Evolutionary conservation across 2,113 vertebrate genomes (phyloP), one percentile per base, ranked within the genome.

Genomic region (Gasterosteus nipponicus): DNA sequence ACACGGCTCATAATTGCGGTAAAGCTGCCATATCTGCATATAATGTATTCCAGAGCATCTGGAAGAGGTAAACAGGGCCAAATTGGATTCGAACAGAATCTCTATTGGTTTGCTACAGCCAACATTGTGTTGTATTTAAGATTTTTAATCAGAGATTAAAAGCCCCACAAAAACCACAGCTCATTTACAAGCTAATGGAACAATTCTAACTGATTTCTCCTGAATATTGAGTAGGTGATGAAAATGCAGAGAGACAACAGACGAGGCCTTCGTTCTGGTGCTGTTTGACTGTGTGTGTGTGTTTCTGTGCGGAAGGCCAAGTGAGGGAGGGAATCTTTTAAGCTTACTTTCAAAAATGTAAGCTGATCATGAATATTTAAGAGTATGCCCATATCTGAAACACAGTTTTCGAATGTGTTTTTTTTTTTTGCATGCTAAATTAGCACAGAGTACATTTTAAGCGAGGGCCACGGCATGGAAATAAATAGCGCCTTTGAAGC

Each of bases 281-380:
- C 44, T 47, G 29, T 39, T 44, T 38, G 61, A 18, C 0, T 39
- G 14, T 39, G 31, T 42, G 44, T 22, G 61, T 54, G 26, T 47
- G 80, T 15, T 74, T 54, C 58, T 41, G 22, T 42, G 80, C 5
- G 74, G 18, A 66, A 62, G 65, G 5, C 49, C 65, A 42, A 80
- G 72, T 16, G 69, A 76, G 77, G 63, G 64, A 84, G 57, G 80
- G 59, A 59, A 53, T 78, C 79, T 83, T 84, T 80, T 75, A 82
- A 85, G 69, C 78, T 92, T 71, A 78, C 62, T 89, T 90, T 91
- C 83, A 88, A 90, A 91, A 86, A 87, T 78, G 67, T 60, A 33
- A 89, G 87, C 71, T 69, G 54, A 86, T 83, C 80, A 89, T 92
- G 79, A 93, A 91, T 92, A 90, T 89, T 89, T 90, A 86, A 91